phyloP scores from a whole-genome alignment of 2,888 invertebrate species.

The Melipona beecheii region DNA sequence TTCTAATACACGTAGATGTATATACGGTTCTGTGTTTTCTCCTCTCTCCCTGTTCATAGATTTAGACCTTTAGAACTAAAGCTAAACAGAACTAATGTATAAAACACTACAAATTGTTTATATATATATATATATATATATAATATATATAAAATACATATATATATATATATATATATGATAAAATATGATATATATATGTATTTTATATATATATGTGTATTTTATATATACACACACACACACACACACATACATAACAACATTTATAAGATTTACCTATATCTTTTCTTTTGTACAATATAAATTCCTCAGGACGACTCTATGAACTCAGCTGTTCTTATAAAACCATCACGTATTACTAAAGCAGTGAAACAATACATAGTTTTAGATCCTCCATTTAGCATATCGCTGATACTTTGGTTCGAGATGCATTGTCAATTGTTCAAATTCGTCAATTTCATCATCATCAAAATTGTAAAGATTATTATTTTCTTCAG shows the following conservation, averaged over 20 bases:
- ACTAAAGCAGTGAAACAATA: slow-evolving; percentile 13
- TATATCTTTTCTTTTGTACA: slow-evolving; percentile 24
- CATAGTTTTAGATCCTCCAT: slow-evolving; percentile 74
- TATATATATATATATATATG: too few relatives aligned
- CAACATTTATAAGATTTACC: slow-evolving; percentile 29
- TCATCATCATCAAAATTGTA: slow-evolving; percentile 67
- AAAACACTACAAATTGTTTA: slow-evolving; percentile 41
- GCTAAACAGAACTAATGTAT: slow-evolving; percentile 38
- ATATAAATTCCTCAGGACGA: slow-evolving; percentile 34
- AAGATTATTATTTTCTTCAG: slow-evolving; percentile 46
- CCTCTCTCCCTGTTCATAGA: slow-evolving; percentile 25
- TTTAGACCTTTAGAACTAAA: slow-evolving; percentile 38
- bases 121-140: too few relatives aligned
- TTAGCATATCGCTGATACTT: slow-evolving; percentile 77
- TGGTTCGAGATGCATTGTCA: slow-evolving; percentile 74
- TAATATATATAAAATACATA: too few relatives aligned
- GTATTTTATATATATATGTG: background rate
- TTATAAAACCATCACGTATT: slow-evolving; percentile 28
- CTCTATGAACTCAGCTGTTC: slow-evolving; percentile 9
- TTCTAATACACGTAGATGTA: slow-evolving; percentile 26
- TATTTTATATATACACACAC: too few relatives aligned
- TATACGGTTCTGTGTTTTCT: slow-evolving; percentile 10
- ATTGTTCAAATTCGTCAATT: slow-evolving; percentile 68
- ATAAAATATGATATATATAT: slow-evolving; percentile 17
- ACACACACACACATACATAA: background rate